Percentiles rank a stretch among this genome's conserved stretches.
Evolutionary conservation across 2,888 invertebrate genomes (phyloP).

Genomic region (Unio delphinus): DNA sequence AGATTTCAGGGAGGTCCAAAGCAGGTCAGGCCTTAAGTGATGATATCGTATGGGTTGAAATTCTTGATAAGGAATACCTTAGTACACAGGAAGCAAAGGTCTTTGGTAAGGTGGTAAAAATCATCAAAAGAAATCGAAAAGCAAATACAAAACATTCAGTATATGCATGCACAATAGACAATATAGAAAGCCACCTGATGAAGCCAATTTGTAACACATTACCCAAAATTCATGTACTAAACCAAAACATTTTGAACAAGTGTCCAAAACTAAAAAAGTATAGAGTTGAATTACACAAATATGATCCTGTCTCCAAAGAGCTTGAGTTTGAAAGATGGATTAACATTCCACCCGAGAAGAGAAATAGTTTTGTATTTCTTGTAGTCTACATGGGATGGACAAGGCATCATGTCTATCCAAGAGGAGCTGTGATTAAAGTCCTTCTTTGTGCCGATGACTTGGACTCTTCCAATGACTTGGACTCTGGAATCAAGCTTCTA

Average conservation of each 20-base stretch:
- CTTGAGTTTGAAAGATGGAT: slow-evolving; percentile 11
- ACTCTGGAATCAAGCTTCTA: slow-evolving; percentile 24
- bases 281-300: too few species aligned
- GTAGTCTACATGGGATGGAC: slow-evolving; percentile 44
- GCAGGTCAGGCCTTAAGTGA: slow-evolving; percentile 39
- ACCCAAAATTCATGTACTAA: slow-evolving; percentile 28
- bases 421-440: slow-evolving; percentile 41
- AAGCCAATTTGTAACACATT: slow-evolving; percentile 34
- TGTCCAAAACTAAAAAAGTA: slow-evolving; percentile 3
- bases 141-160: slow-evolving; percentile 32
- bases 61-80: slow-evolving; percentile 16
- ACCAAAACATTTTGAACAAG: slow-evolving; percentile 4
- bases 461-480: slow-evolving; percentile 9
- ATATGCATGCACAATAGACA: slow-evolving; percentile 41
- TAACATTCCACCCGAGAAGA: slow-evolving; percentile 28
- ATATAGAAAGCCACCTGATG: slow-evolving; percentile 34
- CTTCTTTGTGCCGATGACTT: slow-evolving; percentile 22
- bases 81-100: slow-evolving; percentile 9
- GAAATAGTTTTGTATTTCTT: slow-evolving; percentile 40
- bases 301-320: too few species aligned
- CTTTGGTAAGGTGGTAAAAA: slow-evolving; percentile 13
- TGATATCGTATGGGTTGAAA: slow-evolving; percentile 43
- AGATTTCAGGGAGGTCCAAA: slow-evolving; percentile 40
- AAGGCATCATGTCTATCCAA: slow-evolving; percentile 35
- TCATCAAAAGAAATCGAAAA: slow-evolving; percentile 17